Base-by-base conservation (phyloP, 2,888 invertebrate species). In the Lycaena phlaeas region DNA sequence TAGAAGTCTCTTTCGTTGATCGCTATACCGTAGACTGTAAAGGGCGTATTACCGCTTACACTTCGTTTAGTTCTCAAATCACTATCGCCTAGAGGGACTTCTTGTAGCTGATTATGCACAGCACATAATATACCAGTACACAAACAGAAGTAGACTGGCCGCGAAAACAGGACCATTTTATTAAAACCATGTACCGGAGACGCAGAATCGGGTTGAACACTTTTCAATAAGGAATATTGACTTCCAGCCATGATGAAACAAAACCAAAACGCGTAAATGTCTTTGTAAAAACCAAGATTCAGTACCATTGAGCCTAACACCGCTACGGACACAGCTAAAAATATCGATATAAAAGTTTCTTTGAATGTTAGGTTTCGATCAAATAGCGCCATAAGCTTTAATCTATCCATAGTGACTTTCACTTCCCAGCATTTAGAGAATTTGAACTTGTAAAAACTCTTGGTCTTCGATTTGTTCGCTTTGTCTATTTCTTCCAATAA, bases 141-240 rank as follows among this genome's bases (percentile, higher is more conserved):
- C 27, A 97, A 61, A 57, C 94, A 94, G 64, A 97, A 98, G 75
- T 98, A 98, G 10, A 97, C 92, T 3, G 98, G 95, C 46, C 97
- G 88, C 14, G 96, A 96, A 68, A 96, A 97, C 25, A 96, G 93
- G 26, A 97, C 96, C 57, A 97, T 91, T 57, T 95, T 91, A 70
- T 98, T 98, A 64, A 96, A 98, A 7, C 98, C 98, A 72, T 99
- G 99, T 27, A 97, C 97, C 0, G 99, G 98, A 2, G 98, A 98
- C 0, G 98, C 94, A 0, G 98, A 97, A 74, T 99, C 99, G 0
- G 99, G 99, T 64, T 99, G 99, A 1, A 99, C 99, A 53, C 97
- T 97, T 81, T 98, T 98, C 49, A 98, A 78, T 51, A 98, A 81
- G 0, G 97, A 97, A 74, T 98, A 99, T 73, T 99, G 99, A 61